Percentiles rank a stretch among this genome's conserved stretches.
Evolutionary conservation across 2,888 invertebrate species (phyloP).

Genomic region (Priocnemis perturbator): DNA sequence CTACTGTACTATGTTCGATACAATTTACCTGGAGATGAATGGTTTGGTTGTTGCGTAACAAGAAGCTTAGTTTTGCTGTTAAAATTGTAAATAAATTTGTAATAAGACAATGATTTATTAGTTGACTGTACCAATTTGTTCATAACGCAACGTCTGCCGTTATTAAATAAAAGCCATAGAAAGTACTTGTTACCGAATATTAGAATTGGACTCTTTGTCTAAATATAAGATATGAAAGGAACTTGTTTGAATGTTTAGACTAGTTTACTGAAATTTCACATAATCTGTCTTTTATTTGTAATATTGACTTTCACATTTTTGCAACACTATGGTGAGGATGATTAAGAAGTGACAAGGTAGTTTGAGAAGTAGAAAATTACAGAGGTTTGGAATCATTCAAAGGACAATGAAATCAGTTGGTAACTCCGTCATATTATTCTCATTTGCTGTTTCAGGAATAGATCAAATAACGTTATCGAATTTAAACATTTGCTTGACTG

Average conservation of each 20-base stretch:
- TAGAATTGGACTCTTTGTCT: constrained; percentile 1
- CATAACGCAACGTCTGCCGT: constrained; percentile 19
- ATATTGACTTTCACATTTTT: constrained; percentile 18
- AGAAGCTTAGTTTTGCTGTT: constrained; percentile 32
- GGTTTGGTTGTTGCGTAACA: constrained; percentile 36
- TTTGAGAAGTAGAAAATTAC: constrained; percentile 1
- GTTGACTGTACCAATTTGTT: constrained; percentile 40
- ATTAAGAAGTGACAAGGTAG: constrained; percentile 12
- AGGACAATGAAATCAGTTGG: constrained; percentile 8
- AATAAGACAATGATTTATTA: constrained; percentile 40
- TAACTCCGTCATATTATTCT: no score
- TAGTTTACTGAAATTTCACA: constrained; percentile 14
- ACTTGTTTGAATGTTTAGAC: constrained; percentile 11
- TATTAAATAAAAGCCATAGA: no score
- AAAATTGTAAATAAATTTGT: constrained; percentile 51
- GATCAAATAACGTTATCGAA: no score
- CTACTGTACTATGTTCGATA: constrained; percentile 19
- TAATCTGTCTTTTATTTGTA: constrained; percentile 8
- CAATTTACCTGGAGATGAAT: constrained; percentile 26
- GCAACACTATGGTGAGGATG: constrained; percentile 12
- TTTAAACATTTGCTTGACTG: no score
- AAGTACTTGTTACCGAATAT: no score
- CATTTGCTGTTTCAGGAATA: no score
- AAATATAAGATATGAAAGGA: constrained; percentile 16
- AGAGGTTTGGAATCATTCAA: neutral